phyloP scores from a whole-genome alignment of 2,797 vertebrate genomes.

The Smutsia temminckii region DNA sequence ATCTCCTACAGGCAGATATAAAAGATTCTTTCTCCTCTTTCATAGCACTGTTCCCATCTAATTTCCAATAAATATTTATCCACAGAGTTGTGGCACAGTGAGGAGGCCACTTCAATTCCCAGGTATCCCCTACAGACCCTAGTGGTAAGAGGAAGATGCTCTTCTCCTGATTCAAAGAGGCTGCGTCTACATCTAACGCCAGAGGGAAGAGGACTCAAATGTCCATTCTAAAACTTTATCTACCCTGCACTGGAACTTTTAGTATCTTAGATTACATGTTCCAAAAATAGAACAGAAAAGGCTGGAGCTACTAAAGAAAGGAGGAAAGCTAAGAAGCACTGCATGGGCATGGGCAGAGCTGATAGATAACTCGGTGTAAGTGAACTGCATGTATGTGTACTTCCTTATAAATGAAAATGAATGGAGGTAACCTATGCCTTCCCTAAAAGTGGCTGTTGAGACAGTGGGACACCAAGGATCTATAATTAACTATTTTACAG shows the following conservation, averaged over 20 bases:
- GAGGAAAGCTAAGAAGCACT: background rate
- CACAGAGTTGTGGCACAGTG: background rate
- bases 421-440: background rate
- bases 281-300: background rate
- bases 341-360: background rate
- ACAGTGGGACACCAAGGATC: background rate
- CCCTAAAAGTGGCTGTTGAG: background rate
- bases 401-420: background rate
- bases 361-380: background rate
- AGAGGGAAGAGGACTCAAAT: background rate
- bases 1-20: background rate
- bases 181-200: background rate
- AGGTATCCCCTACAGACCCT: background rate
- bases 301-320: background rate
- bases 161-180: background rate
- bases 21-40: background rate
- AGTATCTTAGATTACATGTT: background rate
- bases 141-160: background rate
- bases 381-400: background rate
- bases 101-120: background rate
- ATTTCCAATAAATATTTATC: background rate
- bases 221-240: background rate
- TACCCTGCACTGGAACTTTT: background rate
- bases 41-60: background rate
- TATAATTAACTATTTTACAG: conserved; percentile 34